Evolutionary conservation across 2,113 vertebrate genomes (phyloP).

Genomic region (Chamaetylas fuelleborni): DNA sequence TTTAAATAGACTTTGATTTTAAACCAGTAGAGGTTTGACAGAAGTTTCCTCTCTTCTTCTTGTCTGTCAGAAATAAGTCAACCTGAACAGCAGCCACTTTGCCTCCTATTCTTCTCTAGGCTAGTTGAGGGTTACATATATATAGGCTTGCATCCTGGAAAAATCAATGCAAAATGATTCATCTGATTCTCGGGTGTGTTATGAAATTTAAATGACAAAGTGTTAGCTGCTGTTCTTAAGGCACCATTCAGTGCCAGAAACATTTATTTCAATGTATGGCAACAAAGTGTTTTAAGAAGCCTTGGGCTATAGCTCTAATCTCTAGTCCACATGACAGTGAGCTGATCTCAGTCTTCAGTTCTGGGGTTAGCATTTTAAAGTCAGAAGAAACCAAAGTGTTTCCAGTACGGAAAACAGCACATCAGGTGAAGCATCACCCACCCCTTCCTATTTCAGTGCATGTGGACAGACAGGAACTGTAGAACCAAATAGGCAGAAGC

Average conservation of each 20-base stretch:
- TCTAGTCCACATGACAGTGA: not conserved
- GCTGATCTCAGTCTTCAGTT: not conserved
- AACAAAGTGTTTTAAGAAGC: not conserved
- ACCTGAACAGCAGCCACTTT: not conserved
- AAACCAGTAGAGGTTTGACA: not conserved
- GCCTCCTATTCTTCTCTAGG: not conserved
- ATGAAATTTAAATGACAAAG: not conserved
- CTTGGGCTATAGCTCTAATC: not conserved
- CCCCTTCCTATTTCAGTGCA: not conserved
- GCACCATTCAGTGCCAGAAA: not conserved
- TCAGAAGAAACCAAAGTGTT: not conserved
- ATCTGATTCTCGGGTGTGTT: not conserved
- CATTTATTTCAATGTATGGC: not conserved
- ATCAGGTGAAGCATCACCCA: not conserved
- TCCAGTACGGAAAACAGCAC: not conserved
- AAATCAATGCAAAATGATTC: not conserved
- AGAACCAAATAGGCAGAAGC: not conserved
- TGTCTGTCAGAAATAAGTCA: not conserved
- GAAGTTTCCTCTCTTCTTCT: not conserved
- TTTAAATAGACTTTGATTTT: not conserved
- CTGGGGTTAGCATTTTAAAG: not conserved
- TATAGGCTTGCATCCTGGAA: not conserved
- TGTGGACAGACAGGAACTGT: not conserved
- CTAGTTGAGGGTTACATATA: not conserved
- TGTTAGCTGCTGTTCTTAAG: not conserved